These are phyloP conservation scores for Myopa tessellatipennis DNA, from an alignment of 2,888 invertebrate genomes.

Conservation along the genomic window DNA sequence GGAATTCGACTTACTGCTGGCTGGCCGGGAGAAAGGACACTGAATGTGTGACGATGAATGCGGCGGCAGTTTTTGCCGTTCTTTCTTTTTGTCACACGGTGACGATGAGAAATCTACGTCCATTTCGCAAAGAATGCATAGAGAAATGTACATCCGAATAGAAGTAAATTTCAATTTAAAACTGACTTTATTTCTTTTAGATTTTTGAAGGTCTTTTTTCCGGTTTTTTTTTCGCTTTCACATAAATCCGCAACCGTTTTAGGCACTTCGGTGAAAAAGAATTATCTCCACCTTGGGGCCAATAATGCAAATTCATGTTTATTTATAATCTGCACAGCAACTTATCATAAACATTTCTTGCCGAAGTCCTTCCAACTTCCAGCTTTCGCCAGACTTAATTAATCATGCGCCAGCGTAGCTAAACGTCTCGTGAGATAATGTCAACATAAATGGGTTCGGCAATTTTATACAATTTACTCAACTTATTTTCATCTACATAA, in stretches of 20 bases:
- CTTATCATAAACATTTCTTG: conserved; percentile 40
- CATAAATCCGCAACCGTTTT: neutral
- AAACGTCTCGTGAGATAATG: conserved; percentile 67
- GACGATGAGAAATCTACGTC: conserved; percentile 42
- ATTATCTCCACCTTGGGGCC: conserved; percentile 52
- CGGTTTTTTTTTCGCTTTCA: neutral
- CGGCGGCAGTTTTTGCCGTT: conserved; percentile 9
- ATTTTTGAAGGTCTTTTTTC: conserved; percentile 42
- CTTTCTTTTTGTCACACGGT: conserved; percentile 19
- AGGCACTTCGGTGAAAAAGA: conserved; percentile 36
- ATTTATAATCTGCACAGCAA: conserved; percentile 48
- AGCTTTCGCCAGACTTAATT: conserved; percentile 49
- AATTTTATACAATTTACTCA: conserved; percentile 65
- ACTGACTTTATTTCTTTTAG: conserved; percentile 20
- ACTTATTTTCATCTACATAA: conserved; percentile 57
- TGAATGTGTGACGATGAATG: conserved; percentile 13
- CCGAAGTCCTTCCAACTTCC: neutral
- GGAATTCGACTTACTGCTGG: conserved; percentile 28
- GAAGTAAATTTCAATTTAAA: conserved; percentile 41
- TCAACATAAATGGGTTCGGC: conserved; percentile 68
- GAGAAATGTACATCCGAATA: conserved; percentile 12
- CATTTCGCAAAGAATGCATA: conserved; percentile 31
- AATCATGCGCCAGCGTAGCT: conserved; percentile 48
- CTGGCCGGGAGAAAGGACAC: conserved; percentile 36
- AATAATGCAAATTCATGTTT: conserved; percentile 49